Conservation (phyloP, 2,113 vertebrate species). For the Sterrhoptilus dennistouni region DNA sequence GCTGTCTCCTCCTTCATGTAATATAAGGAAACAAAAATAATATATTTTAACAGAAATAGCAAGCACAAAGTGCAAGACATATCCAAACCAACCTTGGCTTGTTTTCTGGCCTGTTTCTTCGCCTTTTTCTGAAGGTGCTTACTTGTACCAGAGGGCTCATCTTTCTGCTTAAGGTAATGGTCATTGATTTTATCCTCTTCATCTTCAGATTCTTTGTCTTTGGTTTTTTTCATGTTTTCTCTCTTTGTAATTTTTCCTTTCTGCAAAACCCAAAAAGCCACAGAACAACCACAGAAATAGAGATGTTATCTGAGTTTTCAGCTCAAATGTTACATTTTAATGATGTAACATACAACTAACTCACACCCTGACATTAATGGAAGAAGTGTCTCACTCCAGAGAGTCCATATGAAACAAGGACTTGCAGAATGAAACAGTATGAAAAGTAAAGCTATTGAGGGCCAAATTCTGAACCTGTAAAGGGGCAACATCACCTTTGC, state of each 20-base stretch:
- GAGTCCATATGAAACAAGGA: not conserved
- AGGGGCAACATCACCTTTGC: not conserved
- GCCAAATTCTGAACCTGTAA: not conserved
- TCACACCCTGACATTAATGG: not conserved
- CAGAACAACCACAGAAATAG: not conserved
- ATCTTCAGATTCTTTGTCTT: slow-evolving; percentile 71
- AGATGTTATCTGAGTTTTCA: not conserved
- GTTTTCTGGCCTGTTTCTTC: slow-evolving; percentile 94
- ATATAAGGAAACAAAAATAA: not conserved
- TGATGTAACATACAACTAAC: not conserved
- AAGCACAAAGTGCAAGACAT: not conserved
- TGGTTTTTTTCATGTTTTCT: slow-evolving; percentile 75
- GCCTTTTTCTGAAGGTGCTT: slow-evolving; percentile 95
- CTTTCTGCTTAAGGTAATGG: slow-evolving; percentile 73
- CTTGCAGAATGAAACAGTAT: not conserved
- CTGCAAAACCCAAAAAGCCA: slow-evolving; percentile 49
- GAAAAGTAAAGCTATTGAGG: not conserved
- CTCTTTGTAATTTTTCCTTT: slow-evolving; percentile 78
- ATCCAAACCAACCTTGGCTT: slow-evolving; percentile 86
- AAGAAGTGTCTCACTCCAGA: not conserved
- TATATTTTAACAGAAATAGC: not conserved
- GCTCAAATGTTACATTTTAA: not conserved
- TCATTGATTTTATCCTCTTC: slow-evolving; percentile 68
- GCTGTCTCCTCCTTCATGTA: not conserved
- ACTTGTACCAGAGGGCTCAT: slow-evolving; percentile 76